These are phyloP conservation scores for Oreochromis spilurus DNA, from an alignment of 2,113 vertebrate species.

Conservation along the genomic window DNA sequence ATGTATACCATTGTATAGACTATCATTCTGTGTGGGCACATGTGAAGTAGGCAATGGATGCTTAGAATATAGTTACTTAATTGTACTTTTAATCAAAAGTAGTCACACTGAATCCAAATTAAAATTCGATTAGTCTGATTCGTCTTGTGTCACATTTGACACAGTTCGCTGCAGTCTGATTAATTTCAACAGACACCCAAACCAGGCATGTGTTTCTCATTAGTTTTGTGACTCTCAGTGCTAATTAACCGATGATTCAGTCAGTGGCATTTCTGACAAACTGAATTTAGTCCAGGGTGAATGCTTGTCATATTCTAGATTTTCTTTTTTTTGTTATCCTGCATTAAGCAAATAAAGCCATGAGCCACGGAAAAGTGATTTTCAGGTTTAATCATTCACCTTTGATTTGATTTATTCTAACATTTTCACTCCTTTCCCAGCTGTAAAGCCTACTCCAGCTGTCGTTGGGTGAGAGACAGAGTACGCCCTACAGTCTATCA, in stretches of 20 bases:
- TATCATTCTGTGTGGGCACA: neutral
- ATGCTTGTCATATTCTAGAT: slow-evolving; percentile 10
- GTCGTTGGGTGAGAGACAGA: neutral
- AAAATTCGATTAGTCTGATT: neutral
- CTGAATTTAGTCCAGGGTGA: slow-evolving; percentile 9
- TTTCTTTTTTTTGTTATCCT: neutral
- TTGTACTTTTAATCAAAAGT: neutral
- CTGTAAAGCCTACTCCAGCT: neutral
- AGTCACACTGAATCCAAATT: neutral
- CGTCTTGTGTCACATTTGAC: neutral
- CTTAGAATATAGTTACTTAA: neutral
- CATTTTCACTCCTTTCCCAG: neutral
- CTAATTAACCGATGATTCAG: slow-evolving; percentile 29
- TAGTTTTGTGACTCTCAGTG: neutral
- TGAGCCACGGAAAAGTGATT: neutral
- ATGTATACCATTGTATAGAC: neutral
- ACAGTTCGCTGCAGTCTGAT: slow-evolving; percentile 14
- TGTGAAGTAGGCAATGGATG: neutral
- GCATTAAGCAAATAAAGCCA: neutral
- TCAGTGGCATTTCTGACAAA: slow-evolving; percentile 37
- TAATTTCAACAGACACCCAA: neutral
- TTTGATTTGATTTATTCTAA: neutral
- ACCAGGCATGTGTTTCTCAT: slow-evolving; percentile 29
- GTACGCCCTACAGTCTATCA: neutral
- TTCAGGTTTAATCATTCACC: neutral